Evolutionary conservation across 1,140 invertebrate species (phyloP), one percentile per base, ranked within the genome.

Genomic region (Habropoda laboriosa): DNA sequence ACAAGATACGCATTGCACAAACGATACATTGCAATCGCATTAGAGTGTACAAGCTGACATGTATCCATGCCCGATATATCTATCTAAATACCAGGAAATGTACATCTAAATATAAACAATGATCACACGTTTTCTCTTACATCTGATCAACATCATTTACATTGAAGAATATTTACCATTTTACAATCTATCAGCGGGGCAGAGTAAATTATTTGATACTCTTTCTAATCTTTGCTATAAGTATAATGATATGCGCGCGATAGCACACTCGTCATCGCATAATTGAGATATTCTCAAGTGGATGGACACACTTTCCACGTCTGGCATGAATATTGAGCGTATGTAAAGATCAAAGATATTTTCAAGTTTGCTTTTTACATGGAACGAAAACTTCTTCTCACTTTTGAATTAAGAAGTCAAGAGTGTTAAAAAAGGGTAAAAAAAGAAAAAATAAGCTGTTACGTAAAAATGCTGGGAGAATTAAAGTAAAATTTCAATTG

Each of bases 271-370:
- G 12, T 57, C 51, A n/a, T 55, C 35, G 35, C n/a, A 13, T 21
- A 40, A 61, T 61, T 35, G 18, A 49, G 45, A 74, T 63, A 51
- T 18, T 38, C 32, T 27, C 38, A 8, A 71, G 35, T 57, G 67
- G 38, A n/a, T 45, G 21, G 12, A 38, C n/a, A 30, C 35, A 12
- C 24, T 57, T 71, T 45, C 24, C 35, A 38, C 35, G 21, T 3
- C 27, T 42, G 27, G 3, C 30, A 24, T 53, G 42, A 61, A 47
- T 61, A 38, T 38, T 38, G 2, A 70, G n/a, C 18, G 10, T 13
- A 8, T 7, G 27, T 16, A 30, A 55, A 42, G 0, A 42, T 27
- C 13, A 30, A 47, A 47, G 8, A 49, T 32, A 27, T 18, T 38
- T 10, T 40, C n/a, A 21, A 70, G 18, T 32, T 27, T 53, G 47